Evolutionary conservation across 2,888 invertebrate genomes (phyloP).

Genomic region (Phortica okadai): DNA sequence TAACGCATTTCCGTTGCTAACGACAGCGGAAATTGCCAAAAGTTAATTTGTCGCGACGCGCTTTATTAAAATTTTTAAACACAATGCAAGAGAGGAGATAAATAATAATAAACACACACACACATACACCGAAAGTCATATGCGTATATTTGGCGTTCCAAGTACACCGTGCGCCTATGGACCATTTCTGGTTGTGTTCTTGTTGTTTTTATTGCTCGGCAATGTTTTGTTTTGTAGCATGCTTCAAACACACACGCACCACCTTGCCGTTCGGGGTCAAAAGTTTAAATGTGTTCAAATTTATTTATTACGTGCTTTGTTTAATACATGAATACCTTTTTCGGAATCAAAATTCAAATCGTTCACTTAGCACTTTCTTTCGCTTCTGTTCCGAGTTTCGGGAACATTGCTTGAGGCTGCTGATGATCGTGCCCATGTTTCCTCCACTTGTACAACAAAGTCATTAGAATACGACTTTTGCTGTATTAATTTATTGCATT

Average conservation of each 20-base stretch:
- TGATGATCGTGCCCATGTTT: not conserved
- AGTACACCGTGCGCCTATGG: not conserved
- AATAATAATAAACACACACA: not conserved
- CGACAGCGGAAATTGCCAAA: constrained; percentile 23
- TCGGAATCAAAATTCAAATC: constrained; percentile 57
- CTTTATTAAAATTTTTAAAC: not conserved
- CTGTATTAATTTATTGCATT: constrained; percentile 25
- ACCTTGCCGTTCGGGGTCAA: not conserved
- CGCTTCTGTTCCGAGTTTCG: not conserved
- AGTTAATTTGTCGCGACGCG: not conserved
- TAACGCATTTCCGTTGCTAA: constrained; percentile 21
- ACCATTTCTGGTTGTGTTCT: not conserved
- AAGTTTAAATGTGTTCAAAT: not conserved
- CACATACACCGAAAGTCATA: not conserved
- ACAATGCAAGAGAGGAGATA: not conserved
- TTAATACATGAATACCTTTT: constrained; percentile 5
- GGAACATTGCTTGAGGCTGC: too few species aligned
- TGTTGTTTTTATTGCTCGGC: not conserved
- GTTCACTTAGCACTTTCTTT: constrained; percentile 24
- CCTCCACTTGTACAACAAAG: not conserved
- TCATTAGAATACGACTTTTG: not conserved
- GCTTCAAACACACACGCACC: not conserved
- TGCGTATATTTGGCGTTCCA: not conserved
- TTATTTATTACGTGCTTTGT: constrained; percentile 25
- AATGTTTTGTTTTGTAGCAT: not conserved